Evolutionary conservation across 2,113 vertebrate genomes (phyloP).

Genomic region (Tragelaphus scriptus): DNA sequence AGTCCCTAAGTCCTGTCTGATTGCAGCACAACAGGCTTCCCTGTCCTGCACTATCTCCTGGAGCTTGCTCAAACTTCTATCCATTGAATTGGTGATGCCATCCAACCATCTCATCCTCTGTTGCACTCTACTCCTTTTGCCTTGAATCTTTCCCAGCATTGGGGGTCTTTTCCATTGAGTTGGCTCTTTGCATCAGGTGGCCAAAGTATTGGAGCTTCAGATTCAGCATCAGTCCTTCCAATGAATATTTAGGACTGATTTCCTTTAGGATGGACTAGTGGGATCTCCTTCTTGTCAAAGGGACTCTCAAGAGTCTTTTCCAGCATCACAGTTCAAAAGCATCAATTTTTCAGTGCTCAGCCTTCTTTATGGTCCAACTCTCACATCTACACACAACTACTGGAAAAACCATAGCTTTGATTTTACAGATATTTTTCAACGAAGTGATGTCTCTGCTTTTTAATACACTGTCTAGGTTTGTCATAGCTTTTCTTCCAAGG

Average conservation of each 20-base stretch:
- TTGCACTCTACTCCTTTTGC: not conserved
- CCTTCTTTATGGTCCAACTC: not conserved
- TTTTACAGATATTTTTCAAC: not conserved
- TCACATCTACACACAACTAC: not conserved
- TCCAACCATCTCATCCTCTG: not conserved
- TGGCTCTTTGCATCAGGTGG: not conserved
- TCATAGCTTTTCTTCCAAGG: not conserved
- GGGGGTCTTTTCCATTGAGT: not conserved
- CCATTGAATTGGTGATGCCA: not conserved
- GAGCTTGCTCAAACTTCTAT: not conserved
- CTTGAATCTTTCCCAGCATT: not conserved
- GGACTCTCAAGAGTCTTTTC: not conserved
- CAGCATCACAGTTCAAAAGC: not conserved
- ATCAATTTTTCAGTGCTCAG: not conserved
- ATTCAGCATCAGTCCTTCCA: not conserved
- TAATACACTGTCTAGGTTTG: not conserved
- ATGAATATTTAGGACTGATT: not conserved
- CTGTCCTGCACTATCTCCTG: not conserved
- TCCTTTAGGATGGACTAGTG: not conserved
- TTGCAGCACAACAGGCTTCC: not conserved
- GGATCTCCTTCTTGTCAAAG: not conserved
- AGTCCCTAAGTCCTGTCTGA: not conserved
- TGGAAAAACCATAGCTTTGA: not conserved
- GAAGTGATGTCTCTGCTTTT: not conserved
- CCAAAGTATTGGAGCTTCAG: not conserved